Conservation (phyloP, 1,140 invertebrate species). For the Apis mellifera region DNA sequence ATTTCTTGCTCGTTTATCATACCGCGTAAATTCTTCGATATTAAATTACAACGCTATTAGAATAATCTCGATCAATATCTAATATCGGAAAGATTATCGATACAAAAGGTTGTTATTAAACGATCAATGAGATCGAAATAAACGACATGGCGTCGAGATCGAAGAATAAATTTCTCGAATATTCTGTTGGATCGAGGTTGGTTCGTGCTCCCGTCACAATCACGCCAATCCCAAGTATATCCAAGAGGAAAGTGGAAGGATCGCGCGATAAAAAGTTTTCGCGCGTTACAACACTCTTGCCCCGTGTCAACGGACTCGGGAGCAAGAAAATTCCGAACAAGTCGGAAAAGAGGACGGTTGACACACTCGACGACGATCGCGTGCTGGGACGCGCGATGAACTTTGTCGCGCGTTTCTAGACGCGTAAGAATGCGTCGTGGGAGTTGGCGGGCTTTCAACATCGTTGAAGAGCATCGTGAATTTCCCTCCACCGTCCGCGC, state of each 20-base stretch:
- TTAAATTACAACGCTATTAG: too few relatives aligned
- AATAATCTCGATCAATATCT: too few relatives aligned
- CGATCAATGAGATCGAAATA: too few relatives aligned
- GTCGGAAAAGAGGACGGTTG: not conserved
- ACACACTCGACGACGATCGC: not conserved
- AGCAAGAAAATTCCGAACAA: not conserved
- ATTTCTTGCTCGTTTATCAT: too few relatives aligned
- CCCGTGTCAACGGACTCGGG: too few relatives aligned
- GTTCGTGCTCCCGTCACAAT: not conserved
- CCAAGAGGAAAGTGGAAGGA: not conserved
- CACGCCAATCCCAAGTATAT: not conserved
- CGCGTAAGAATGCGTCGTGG: conserved; percentile 23
- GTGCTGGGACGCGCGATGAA: conserved; percentile 1
- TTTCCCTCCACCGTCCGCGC: conserved; percentile 42
- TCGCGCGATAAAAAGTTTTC: conserved; percentile 38
- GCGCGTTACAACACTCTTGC: not conserved
- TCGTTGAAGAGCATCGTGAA: conserved; percentile 33
- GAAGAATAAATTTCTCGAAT: too few relatives aligned
- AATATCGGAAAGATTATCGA: too few relatives aligned
- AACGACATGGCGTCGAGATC: too few relatives aligned
- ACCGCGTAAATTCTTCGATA: too few relatives aligned
- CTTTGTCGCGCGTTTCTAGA: not conserved
- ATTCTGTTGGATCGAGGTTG: not conserved
- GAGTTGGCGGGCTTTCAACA: conserved; percentile 36
- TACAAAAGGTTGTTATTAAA: too few relatives aligned